Conservation (phyloP, 2,797 vertebrate species). For the Cheirogaleus major region DNA sequence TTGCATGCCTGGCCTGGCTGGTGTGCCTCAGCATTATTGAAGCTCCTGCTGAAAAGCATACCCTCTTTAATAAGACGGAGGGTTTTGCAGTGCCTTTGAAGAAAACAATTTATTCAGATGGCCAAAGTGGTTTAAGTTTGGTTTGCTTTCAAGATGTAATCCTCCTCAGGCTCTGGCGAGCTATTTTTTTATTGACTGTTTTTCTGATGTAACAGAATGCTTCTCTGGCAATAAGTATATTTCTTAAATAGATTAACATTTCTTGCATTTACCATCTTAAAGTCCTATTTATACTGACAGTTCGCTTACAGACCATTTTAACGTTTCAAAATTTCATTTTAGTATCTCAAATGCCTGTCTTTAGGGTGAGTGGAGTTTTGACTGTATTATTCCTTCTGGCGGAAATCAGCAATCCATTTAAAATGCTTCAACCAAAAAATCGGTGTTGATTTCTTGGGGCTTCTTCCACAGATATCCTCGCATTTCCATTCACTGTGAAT, state of each 20-base stretch:
- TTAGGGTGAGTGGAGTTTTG: background rate
- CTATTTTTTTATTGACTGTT: constrained; percentile 3
- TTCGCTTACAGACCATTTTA: constrained; percentile 13
- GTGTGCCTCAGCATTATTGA: background rate
- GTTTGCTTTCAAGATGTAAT: constrained; percentile 31
- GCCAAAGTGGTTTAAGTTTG: background rate
- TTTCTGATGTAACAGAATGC: background rate
- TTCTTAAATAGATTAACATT: constrained; percentile 7
- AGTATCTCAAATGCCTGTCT: constrained; percentile 12
- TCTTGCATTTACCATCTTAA: constrained; percentile 32
- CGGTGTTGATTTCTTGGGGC: background rate
- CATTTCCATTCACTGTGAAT: background rate
- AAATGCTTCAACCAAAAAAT: background rate
- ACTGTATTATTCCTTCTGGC: background rate
- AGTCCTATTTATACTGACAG: background rate
- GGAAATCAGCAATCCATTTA: constrained; percentile 35
- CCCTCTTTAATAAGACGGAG: background rate
- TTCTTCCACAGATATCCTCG: background rate
- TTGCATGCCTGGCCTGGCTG: background rate
- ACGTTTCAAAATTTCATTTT: background rate
- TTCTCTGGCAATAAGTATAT: background rate
- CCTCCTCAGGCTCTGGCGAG: background rate
- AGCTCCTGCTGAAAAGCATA: background rate
- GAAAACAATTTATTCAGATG: background rate
- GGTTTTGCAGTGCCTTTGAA: background rate